Conservation (phyloP, 1,140 invertebrate species). For the Micrasema minimum region DNA sequence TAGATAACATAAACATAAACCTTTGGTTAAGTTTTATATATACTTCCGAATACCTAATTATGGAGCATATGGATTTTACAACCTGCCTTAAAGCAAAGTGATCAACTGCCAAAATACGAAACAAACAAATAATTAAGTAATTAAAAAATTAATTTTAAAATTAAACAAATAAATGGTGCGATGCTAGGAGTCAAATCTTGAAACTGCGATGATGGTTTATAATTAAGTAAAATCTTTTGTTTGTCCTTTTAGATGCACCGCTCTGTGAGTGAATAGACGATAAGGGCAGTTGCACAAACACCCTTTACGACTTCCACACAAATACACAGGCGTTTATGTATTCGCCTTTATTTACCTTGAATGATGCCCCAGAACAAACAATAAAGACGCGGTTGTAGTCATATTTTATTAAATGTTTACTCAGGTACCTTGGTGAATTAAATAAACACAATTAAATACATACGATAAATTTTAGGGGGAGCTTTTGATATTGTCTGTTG, state of each 20-base stretch:
- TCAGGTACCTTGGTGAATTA: background rate
- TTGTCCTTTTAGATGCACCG: background rate
- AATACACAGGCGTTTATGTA: conserved; percentile 10
- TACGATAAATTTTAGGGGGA: background rate
- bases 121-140: too few relatives aligned
- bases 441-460: background rate
- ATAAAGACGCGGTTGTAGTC: background rate
- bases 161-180: too few relatives aligned
- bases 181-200: background rate
- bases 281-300: conserved; percentile 40
- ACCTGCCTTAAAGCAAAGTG: too few relatives aligned
- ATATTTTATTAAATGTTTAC: too few relatives aligned
- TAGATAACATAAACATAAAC: background rate
- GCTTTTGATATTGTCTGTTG: background rate
- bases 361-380: background rate
- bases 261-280: conserved; percentile 39
- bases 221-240: background rate
- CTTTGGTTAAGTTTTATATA: background rate
- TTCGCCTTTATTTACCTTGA: conserved; percentile 8
- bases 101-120: too few relatives aligned
- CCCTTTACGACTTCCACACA: conserved; percentile 22
- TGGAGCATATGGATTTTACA: too few relatives aligned
- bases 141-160: too few relatives aligned
- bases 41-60: too few relatives aligned
- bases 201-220: background rate